Evolutionary conservation across 2,888 invertebrate species (phyloP).

Genomic region (Junonia oenone): DNA sequence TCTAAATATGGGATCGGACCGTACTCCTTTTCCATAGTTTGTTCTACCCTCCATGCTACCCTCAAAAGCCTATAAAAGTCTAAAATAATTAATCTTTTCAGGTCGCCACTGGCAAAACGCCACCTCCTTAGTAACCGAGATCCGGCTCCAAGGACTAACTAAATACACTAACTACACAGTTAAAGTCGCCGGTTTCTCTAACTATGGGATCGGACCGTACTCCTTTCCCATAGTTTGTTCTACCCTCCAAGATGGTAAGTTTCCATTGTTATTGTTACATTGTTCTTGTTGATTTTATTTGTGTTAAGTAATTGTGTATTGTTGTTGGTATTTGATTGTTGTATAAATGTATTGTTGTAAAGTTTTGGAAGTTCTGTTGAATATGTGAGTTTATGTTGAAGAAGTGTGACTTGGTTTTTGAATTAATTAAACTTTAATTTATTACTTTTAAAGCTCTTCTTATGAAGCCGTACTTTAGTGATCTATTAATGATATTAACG

Average conservation of each 20-base stretch:
- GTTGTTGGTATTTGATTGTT: background rate
- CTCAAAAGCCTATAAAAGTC: too few relatives aligned
- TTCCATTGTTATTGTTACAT: conserved; percentile 2
- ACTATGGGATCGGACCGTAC: conserved; percentile 90
- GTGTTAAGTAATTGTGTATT: background rate
- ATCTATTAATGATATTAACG: too few relatives aligned
- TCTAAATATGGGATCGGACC: conserved; percentile 92
- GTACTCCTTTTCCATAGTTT: conserved; percentile 81
- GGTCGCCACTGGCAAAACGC: conserved; percentile 70
- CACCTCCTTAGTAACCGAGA: conserved; percentile 85
- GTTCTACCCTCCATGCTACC: too few relatives aligned
- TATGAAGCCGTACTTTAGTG: too few relatives aligned
- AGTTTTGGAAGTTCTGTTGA: background rate
- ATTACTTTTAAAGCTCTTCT: too few relatives aligned
- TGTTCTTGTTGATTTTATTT: conserved; percentile 9
- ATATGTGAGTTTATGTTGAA: background rate
- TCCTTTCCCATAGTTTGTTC: conserved; percentile 88
- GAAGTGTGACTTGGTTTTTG: too few relatives aligned
- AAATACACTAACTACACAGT: conserved; percentile 94
- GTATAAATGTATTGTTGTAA: too few relatives aligned
- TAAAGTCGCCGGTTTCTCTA: conserved; percentile 90
- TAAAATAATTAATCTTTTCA: conserved; percentile 26
- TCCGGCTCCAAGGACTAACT: conserved; percentile 86
- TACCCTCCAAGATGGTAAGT: conserved; percentile 90
- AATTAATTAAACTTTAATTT: too few relatives aligned